These are phyloP conservation scores for Forbesichthys papilliferus DNA, from an alignment of 2,113 vertebrate species.

Conservation along the genomic window DNA sequence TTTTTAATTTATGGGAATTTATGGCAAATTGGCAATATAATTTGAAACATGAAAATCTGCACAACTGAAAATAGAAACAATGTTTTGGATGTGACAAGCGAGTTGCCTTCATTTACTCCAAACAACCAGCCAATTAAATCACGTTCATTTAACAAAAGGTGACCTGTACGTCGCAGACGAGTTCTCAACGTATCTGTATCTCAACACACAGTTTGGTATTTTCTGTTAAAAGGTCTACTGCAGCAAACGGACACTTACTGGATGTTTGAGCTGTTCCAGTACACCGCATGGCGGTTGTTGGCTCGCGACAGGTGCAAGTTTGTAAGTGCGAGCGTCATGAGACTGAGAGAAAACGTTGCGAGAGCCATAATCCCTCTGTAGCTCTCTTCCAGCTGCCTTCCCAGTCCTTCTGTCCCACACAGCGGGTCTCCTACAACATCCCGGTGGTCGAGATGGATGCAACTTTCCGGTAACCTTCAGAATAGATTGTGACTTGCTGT, in stretches of 20 bases:
- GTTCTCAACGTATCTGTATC: no score
- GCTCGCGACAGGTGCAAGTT: conserved; percentile 67
- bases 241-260: conserved; percentile 76
- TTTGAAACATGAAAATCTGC: no score
- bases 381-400: conserved; percentile 39
- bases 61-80: no score
- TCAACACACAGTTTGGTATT: no score
- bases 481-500: conserved; percentile 4
- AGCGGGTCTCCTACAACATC: conserved; percentile 64
- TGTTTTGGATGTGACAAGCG: no score
- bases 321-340: conserved; percentile 66
- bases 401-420: conserved; percentile 44
- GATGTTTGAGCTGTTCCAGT: conserved; percentile 90
- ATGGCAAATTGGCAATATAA: no score
- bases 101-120: no score
- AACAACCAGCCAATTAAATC: no score
- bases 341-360: conserved; percentile 64
- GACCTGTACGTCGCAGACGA: no score
- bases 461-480: conserved; percentile 51
- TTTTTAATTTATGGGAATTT: no score
- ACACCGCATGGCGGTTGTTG: conserved; percentile 85
- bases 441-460: conserved; percentile 44
- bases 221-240: no score
- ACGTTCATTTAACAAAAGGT: no score
- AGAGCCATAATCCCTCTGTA: conserved; percentile 71